phyloP scores from a whole-genome alignment of 2,888 invertebrate genomes.

The Cephus runcator region DNA sequence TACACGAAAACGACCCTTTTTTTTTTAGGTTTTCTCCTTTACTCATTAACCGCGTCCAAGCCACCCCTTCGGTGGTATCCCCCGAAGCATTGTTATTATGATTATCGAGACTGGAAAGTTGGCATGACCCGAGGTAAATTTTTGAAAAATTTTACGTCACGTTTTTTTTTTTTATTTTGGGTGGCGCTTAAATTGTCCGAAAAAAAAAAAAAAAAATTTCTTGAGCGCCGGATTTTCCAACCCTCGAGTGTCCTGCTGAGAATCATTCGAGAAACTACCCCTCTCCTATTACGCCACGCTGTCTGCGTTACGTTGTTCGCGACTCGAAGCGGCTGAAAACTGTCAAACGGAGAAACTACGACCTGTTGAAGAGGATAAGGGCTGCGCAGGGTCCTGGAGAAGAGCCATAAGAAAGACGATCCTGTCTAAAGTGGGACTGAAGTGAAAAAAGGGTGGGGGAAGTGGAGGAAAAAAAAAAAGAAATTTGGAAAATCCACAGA shows the following conservation, averaged over 20 bases:
- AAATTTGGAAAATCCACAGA: neutral
- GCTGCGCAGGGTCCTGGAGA: neutral
- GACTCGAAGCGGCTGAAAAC: slow-evolving; percentile 35
- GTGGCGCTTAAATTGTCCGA: slow-evolving; percentile 37
- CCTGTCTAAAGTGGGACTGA: neutral
- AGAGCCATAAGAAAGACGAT: neutral
- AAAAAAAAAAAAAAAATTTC: neutral
- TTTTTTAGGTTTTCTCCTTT: neutral
- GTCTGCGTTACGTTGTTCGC: slow-evolving; percentile 55
- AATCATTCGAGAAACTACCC: slow-evolving; percentile 26
- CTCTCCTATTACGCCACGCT: slow-evolving; percentile 52
- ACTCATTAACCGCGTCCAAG: neutral
- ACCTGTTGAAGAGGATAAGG: neutral
- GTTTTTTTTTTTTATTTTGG: neutral
- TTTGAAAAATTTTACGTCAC: neutral
- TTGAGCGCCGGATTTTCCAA: slow-evolving; percentile 9
- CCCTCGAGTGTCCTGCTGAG: slow-evolving; percentile 17
- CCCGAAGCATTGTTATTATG: neutral
- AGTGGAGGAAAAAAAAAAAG: neutral
- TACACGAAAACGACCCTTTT: neutral
- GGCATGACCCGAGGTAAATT: neutral
- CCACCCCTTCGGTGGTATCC: neutral
- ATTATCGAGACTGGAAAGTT: neutral
- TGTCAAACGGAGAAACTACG: neutral
- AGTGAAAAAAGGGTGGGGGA: neutral